Conservation (phyloP, 2,888 invertebrate species). For the Vanessa cardui region DNA sequence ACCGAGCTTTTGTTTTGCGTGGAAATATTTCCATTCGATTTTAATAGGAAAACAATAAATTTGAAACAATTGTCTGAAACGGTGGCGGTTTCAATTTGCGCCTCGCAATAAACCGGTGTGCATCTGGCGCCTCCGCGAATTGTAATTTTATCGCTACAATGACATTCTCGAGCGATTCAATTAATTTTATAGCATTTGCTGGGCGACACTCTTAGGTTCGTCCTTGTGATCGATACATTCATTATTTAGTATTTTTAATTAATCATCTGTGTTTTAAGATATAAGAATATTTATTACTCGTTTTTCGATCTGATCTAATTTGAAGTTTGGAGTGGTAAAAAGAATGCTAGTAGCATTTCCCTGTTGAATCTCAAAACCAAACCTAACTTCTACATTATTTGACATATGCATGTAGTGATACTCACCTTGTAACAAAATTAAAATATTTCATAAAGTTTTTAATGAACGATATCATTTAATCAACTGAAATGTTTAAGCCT, state of each 20-base stretch:
- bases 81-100: constrained; percentile 73
- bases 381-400: too few relatives aligned
- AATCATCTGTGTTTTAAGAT: too few relatives aligned
- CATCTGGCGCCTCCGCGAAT: constrained; percentile 74
- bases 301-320: too few relatives aligned
- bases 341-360: too few relatives aligned
- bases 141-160: constrained; percentile 72
- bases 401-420: too few relatives aligned
- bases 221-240: constrained; percentile 12
- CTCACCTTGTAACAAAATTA: too few relatives aligned
- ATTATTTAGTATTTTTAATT: background rate
- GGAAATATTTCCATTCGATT: constrained; percentile 49
- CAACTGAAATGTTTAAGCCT: constrained; percentile 19
- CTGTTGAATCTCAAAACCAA: too few relatives aligned
- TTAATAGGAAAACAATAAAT: constrained; percentile 76
- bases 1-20: constrained; percentile 1
- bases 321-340: too few relatives aligned
- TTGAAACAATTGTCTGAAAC: constrained; percentile 60
- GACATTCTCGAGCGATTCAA: constrained; percentile 70
- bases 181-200: constrained; percentile 64
- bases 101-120: constrained; percentile 66
- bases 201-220: constrained; percentile 38
- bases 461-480: background rate
- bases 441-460: background rate
- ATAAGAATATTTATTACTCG: too few relatives aligned